Base-by-base conservation (phyloP, 1,140 invertebrate genomes). In the Luehdorfia chinensis region DNA sequence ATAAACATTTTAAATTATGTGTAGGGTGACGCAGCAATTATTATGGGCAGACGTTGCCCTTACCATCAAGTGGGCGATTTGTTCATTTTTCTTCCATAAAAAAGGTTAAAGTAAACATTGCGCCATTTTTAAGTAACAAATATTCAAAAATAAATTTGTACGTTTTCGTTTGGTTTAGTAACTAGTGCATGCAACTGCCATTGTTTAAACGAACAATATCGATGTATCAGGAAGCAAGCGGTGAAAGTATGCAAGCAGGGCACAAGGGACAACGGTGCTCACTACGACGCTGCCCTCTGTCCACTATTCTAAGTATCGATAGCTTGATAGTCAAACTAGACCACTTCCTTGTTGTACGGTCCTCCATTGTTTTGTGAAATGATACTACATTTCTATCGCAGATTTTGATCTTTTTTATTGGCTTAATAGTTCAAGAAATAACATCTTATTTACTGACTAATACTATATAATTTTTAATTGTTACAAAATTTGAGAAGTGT, bases 161-260 rank as follows among this genome's bases (percentile, higher is more conserved):
- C 12, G 28, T 28, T 43, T 43, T 25, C 23, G 39, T 30, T n/a
- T 25, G 13, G 13, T 11, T 41, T 27, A 43, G 39, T 16, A 43
- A 49, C 25, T 49, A 15, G 47, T 11, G 47, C 47, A 31, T 41
- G 47, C 33, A 43, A 49, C 47, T 43, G 30, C 28, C 2, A 36
- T 36, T 28, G 34, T 30, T 21, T 37, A 41, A 43, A 49, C 36
- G 47, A 41, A 31, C 47, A 33, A 25, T 34, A 44, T 33, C 37
- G 16, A 36, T 63, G 58, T 50, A 73, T 71, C 62, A 61, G 67
- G 65, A 70, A 69, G 62, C 65, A 57, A 66, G 51, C 48, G 72
- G 79, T 77, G 79, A 80, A 84, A 84, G 79, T 79, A 79, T 76
- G 75, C 69, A 78, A 78, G 65, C 62, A 43, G 68, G 66, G 59